phyloP scores from a whole-genome alignment of 2,797 vertebrate genomes.

The Mastacembelus armatus region DNA sequence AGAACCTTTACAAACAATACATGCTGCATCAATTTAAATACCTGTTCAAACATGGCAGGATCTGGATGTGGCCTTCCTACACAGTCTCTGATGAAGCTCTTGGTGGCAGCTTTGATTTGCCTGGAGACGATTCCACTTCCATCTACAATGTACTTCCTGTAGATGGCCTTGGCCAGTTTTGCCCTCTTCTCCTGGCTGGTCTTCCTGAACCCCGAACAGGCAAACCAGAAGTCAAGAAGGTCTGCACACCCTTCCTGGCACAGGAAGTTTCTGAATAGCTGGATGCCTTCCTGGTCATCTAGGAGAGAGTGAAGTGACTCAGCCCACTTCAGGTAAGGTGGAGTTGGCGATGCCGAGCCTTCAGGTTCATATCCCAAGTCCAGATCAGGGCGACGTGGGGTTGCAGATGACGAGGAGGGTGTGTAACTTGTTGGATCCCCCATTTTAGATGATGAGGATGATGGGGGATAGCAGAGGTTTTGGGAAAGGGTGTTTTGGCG shows the following conservation, averaged over 20 bases:
- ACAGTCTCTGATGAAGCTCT: constrained; percentile 94
- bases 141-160: constrained; percentile 95
- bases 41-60: constrained; percentile 93
- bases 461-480: constrained; percentile 59
- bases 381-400: constrained; percentile 90
- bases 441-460: constrained; percentile 73
- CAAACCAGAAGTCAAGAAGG: constrained; percentile 98
- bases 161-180: constrained; percentile 96
- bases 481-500: constrained; percentile 73
- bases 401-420: constrained; percentile 86
- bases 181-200: constrained; percentile 87
- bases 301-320: constrained; percentile 94
- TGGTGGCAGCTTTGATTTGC: constrained; percentile 93
- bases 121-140: constrained; percentile 90
- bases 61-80: constrained; percentile 92
- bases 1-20: constrained; percentile 4
- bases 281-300: constrained; percentile 95
- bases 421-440: constrained; percentile 71
- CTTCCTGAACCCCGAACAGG: constrained; percentile 95
- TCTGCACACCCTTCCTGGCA: constrained; percentile 92
- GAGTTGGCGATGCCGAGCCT: constrained; percentile 93
- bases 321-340: constrained; percentile 94
- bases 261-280: constrained; percentile 93
- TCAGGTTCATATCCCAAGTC: constrained; percentile 96
- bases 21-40: constrained; percentile 42